Evolutionary conservation across 1,140 invertebrate genomes (phyloP), one percentile per base, ranked within the genome.

Genomic region (Asobara japonica): DNA sequence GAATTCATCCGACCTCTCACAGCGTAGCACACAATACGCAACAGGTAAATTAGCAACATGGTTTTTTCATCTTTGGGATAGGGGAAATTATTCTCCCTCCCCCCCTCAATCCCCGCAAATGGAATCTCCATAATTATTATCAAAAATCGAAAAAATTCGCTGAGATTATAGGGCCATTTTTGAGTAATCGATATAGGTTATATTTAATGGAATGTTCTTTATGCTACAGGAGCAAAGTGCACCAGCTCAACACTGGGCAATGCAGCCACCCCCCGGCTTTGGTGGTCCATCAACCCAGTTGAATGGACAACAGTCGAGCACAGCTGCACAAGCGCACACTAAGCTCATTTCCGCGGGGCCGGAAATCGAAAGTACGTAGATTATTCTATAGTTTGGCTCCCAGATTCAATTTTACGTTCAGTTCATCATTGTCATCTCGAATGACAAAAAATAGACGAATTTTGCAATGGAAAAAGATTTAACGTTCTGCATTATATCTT

Each of bases 251-350:
- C 85, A 89, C 74, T 89, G 87, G 82, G 84, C 87, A 60, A 86
- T 87, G 78, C 87, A 87, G 76, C 88, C 88, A 66, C 88, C 88
- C 13, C 88, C 88, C 13, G 88, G 88, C 31, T 89, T 89, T 72
- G 82, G 82, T 78, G 79, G 83, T 67, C 82, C 88, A 77, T 78
- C 80, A 65, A 80, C 82, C 69, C 81, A 84, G 75, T 60, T 87
- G 20, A 85, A 81, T 73, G 82, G 82, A 77, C 83, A 86, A 76
- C 83, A 83, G 71, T 74, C 82, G 29, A 86, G 76, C 79, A 82
- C 84, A 84, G 78, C 84, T 80, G 79, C 84, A 83, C 86, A 84
- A 78, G 74, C 85, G 82, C 86, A 87, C 82, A 86, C 82, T 74
- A 87, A 87, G 79, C 85, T 86, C 65, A 86, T 87, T 74, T 83